Conservation (phyloP, 1,140 invertebrate genomes). For the Rhyacophila brunnea region DNA sequence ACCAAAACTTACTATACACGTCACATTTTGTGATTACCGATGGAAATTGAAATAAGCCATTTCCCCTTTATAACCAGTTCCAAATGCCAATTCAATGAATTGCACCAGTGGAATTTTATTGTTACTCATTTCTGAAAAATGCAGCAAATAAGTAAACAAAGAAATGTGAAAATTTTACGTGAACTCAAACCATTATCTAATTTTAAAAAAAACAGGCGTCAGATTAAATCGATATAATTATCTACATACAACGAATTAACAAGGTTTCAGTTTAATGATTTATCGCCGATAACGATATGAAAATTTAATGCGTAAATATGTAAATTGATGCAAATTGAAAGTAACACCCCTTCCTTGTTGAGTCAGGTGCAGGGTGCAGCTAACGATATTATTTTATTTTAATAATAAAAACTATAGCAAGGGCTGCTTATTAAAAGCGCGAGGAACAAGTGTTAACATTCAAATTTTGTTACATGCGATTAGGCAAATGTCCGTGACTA, state of each 20-base stretch:
- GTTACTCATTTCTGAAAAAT: no score
- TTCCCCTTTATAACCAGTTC: no score
- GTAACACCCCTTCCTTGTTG: background rate
- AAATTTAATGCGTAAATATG: background rate
- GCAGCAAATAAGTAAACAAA: no score
- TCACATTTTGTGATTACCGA: no score
- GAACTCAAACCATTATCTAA: no score
- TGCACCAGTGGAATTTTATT: no score
- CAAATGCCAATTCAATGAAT: no score
- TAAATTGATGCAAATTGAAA: background rate
- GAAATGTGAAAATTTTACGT: no score
- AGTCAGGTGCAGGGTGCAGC: background rate
- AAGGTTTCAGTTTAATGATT: background rate
- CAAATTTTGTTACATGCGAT: conserved; percentile 11
- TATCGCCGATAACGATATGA: background rate
- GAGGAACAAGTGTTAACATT: conserved; percentile 23
- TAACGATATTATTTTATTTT: conserved; percentile 1
- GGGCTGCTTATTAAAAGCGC: background rate
- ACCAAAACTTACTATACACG: no score
- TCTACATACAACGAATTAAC: background rate
- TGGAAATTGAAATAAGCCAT: no score
- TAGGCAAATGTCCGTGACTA: conserved; percentile 20
- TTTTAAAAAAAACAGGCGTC: background rate
- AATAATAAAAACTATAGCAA: background rate
- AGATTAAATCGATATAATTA: no score